Percentiles rank a stretch among this genome's conserved stretches.
Conservation (phyloP, 1,140 invertebrate species). For the Episyrphus balteatus region DNA sequence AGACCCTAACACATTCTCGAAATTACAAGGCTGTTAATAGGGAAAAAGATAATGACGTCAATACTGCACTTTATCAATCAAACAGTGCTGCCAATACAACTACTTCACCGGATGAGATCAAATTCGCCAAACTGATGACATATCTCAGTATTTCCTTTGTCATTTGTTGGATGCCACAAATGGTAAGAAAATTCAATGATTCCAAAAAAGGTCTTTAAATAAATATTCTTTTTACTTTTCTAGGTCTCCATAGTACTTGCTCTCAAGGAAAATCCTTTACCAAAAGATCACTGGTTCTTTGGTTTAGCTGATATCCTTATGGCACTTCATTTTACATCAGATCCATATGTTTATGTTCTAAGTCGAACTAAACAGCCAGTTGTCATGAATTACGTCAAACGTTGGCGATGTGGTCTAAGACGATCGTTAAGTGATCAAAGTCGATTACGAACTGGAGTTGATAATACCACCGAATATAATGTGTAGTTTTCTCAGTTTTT, state of each 20-base stretch:
- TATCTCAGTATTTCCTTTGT: constrained; percentile 71
- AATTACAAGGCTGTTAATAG: constrained; percentile 27
- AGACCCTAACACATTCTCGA: constrained; percentile 24
- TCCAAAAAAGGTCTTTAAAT: background rate
- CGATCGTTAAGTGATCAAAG: constrained; percentile 33
- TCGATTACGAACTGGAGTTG: constrained; percentile 20
- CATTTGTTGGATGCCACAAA: constrained; percentile 75
- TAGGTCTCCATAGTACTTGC: constrained; percentile 61
- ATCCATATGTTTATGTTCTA: constrained; percentile 73
- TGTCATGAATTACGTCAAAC: constrained; percentile 23
- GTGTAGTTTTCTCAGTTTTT: too few relatives aligned
- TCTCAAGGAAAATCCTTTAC: constrained; percentile 36
- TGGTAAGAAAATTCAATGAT: constrained; percentile 46
- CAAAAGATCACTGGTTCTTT: constrained; percentile 22
- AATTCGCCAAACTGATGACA: constrained; percentile 73
- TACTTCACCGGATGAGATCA: constrained; percentile 64
- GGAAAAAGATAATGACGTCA: constrained; percentile 17
- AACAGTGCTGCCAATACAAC: constrained; percentile 31
- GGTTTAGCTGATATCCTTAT: constrained; percentile 59
- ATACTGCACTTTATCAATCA: background rate
- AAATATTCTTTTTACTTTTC: constrained; percentile 12
- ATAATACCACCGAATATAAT: constrained; percentile 20
- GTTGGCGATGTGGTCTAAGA: constrained; percentile 23
- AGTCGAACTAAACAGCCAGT: constrained; percentile 42
- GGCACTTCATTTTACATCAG: constrained; percentile 68